Conservation (phyloP, 2,888 invertebrate species). For the Hetaerina titia region DNA sequence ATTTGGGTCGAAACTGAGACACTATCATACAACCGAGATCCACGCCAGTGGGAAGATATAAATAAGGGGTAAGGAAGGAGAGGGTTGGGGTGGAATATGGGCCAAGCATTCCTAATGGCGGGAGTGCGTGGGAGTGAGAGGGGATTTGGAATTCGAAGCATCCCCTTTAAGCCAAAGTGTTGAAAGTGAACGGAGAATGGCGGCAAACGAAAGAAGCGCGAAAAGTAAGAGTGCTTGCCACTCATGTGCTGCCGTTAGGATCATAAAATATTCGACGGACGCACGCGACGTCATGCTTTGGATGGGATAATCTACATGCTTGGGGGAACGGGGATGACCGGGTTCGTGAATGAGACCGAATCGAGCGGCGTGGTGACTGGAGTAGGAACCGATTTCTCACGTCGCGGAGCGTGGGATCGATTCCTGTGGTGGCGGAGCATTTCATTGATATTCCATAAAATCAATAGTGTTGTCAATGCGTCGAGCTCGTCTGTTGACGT, state of each 20-base stretch:
- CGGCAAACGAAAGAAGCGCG: not conserved
- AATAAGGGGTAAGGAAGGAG: not conserved
- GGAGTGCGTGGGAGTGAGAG: not conserved
- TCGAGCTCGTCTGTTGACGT: not conserved
- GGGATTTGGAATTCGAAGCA: not conserved
- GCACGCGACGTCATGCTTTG: not conserved
- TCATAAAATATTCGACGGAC: not conserved
- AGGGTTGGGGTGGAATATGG: not conserved
- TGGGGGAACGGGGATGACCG: not conserved
- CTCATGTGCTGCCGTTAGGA: not conserved
- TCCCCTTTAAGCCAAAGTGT: conserved; percentile 1
- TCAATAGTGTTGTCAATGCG: not conserved
- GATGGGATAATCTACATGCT: not conserved
- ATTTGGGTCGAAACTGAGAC: not conserved
- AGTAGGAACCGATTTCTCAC: not conserved
- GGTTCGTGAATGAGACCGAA: not conserved
- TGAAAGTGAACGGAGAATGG: not conserved
- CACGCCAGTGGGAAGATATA: not conserved
- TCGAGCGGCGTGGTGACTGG: not conserved
- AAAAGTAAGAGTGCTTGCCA: not conserved
- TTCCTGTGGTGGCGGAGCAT: not conserved
- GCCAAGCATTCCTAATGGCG: not conserved
- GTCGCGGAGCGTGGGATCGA: not conserved
- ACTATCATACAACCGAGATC: not conserved
- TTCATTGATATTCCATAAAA: not conserved